These are phyloP conservation scores for Macaria notata DNA, from an alignment of 2,888 invertebrate genomes.

Conservation along the genomic window DNA sequence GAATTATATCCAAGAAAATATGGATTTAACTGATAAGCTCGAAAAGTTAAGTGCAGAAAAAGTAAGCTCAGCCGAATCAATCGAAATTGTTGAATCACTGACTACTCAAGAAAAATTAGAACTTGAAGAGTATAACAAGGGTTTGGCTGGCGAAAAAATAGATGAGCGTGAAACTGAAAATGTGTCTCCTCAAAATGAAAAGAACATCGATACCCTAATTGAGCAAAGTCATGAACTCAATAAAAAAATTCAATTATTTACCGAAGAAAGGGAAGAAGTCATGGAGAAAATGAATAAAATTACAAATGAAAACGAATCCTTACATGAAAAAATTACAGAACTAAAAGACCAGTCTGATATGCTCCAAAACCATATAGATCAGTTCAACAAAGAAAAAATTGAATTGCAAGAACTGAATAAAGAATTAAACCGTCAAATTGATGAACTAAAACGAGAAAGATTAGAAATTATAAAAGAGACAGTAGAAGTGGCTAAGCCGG, in stretches of 20 bases:
- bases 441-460: slow-evolving; percentile 67
- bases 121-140: slow-evolving; percentile 85
- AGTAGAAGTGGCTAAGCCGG: slow-evolving; percentile 59
- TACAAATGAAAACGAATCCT: slow-evolving; percentile 82
- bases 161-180: slow-evolving; percentile 44
- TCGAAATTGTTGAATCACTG: slow-evolving; percentile 87
- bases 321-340: slow-evolving; percentile 75
- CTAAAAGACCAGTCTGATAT: slow-evolving; percentile 75
- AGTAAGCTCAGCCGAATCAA: slow-evolving; percentile 89
- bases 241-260: slow-evolving; percentile 86
- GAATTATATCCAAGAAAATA: slow-evolving; percentile 87
- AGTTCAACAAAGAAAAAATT: slow-evolving; percentile 71
- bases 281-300: slow-evolving; percentile 86
- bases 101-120: slow-evolving; percentile 87
- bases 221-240: slow-evolving; percentile 85
- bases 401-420: slow-evolving; percentile 58
- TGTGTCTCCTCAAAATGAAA: slow-evolving; percentile 61
- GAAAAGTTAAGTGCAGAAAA: slow-evolving; percentile 88
- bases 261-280: slow-evolving; percentile 86
- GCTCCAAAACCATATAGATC: slow-evolving; percentile 67
- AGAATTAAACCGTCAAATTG: slow-evolving; percentile 67
- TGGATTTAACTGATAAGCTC: slow-evolving; percentile 87
- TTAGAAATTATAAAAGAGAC: slow-evolving; percentile 71
- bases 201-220: slow-evolving; percentile 81
- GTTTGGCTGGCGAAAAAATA: slow-evolving; percentile 54